Conservation (phyloP, 1,140 invertebrate species). For the Caligus rogercresseyi region DNA sequence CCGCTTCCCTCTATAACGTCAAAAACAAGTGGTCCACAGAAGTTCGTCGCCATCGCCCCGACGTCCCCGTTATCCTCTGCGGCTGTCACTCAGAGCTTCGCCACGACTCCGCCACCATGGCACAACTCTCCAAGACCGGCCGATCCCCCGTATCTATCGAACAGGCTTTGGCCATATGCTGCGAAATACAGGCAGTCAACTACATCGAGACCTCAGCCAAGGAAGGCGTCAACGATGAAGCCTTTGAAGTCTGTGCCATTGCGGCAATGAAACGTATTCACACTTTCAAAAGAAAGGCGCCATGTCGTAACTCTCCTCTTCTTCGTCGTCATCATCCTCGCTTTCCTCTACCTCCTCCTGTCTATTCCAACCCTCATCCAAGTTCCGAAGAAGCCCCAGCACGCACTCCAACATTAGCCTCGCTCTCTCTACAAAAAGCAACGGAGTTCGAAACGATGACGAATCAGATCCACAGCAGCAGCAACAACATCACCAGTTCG, state of each 20-base stretch:
- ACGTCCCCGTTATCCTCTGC: constrained; percentile 10
- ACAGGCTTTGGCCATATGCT: constrained; percentile 10
- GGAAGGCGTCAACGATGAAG: neutral
- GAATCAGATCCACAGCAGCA: neutral
- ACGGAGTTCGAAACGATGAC: neutral
- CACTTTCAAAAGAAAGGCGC: neutral
- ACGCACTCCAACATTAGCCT: neutral
- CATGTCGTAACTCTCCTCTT: neutral
- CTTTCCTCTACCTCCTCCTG: neutral
- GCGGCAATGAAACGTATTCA: constrained; percentile 1
- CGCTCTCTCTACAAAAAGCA: neutral
- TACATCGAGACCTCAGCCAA: constrained; percentile 17
- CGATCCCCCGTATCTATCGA: constrained; percentile 9
- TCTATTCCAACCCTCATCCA: neutral
- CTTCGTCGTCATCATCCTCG: neutral
- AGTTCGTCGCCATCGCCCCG: constrained; percentile 13
- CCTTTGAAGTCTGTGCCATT: constrained; percentile 4
- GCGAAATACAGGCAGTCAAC: constrained; percentile 7
- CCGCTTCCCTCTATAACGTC: constrained; percentile 9
- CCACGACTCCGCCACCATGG: neutral
- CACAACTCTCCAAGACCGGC: constrained; percentile 1
- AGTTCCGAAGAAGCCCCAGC: neutral
- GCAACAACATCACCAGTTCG: no score
- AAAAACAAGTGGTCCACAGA: constrained; percentile 17
- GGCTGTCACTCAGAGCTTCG: constrained; percentile 16